Conservation (phyloP, 2,888 invertebrate species). For the Matsumyia berberina region DNA sequence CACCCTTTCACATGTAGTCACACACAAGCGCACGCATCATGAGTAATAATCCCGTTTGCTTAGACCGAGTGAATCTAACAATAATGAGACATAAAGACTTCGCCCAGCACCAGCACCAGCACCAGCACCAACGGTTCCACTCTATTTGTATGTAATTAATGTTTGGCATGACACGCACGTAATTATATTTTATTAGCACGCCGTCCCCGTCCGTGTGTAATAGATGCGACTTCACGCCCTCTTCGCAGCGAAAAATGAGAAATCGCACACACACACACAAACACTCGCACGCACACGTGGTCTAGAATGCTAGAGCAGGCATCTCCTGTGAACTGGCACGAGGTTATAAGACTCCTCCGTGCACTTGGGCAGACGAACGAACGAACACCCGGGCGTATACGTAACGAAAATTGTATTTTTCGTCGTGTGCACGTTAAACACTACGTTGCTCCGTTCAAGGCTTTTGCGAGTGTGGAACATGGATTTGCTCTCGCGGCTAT, state of each 20-base stretch:
- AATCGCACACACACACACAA: background rate
- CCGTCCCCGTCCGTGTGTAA: conserved; percentile 21
- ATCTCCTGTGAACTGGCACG: background rate
- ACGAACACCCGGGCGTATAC: conserved; percentile 15
- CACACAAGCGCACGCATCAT: background rate
- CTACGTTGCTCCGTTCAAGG: conserved; percentile 1
- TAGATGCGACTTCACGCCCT: conserved; percentile 32
- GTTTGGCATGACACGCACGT: conserved; percentile 71
- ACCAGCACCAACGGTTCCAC: conserved; percentile 27
- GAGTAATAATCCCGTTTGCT: conserved; percentile 37
- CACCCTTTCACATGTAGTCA: conserved; percentile 5
- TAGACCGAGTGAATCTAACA: conserved; percentile 46
- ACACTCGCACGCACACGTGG: too few species aligned
- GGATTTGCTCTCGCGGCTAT: conserved; percentile 24
- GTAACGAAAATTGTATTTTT: conserved; percentile 6
- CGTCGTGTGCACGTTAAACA: background rate
- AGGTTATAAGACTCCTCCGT: background rate
- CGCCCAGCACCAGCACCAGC: conserved; percentile 37
- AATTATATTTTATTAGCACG: conserved; percentile 70
- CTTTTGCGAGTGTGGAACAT: conserved; percentile 13
- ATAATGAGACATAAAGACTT: conserved; percentile 69
- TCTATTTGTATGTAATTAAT: conserved; percentile 66
- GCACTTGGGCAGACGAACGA: background rate
- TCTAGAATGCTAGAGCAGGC: conserved; percentile 3
- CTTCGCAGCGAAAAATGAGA: background rate